A percentile compares a stretch with the other conserved stretches of the same genome.
Conservation (phyloP, 2,888 invertebrate species). For the Ochropleura leucogaster region DNA sequence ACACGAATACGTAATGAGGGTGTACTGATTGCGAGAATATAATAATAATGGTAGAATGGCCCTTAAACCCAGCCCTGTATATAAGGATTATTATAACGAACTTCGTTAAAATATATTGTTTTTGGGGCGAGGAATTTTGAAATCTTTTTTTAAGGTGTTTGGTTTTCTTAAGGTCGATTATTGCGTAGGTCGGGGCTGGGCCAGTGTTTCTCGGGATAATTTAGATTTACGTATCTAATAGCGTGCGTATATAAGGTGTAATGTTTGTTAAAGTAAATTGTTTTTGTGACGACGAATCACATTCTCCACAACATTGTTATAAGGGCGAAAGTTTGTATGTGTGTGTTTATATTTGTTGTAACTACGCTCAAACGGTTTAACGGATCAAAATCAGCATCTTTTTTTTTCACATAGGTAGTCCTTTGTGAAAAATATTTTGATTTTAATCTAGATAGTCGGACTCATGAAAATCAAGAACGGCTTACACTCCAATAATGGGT, state of each 20-base stretch:
- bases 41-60: conserved; percentile 58
- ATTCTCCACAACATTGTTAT: no score
- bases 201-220: background rate
- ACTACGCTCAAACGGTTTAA: no score
- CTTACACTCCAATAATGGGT: no score
- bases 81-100: conserved; percentile 43
- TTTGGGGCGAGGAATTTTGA: conserved; percentile 2
- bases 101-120: conserved; percentile 52
- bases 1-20: conserved; percentile 67
- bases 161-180: background rate
- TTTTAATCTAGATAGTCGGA: no score
- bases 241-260: background rate
- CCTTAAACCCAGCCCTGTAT: conserved; percentile 33
- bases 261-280: background rate
- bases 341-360: no score
- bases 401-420: no score
- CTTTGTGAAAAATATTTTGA: no score
- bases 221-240: background rate
- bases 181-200: background rate
- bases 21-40: conserved; percentile 63
- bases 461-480: no score
- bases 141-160: background rate
- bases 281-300: background rate
- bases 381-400: no score
- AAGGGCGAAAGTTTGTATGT: no score